Evolutionary conservation across 2,888 invertebrate species (phyloP).

Genomic region (Slavum lentiscoides): DNA sequence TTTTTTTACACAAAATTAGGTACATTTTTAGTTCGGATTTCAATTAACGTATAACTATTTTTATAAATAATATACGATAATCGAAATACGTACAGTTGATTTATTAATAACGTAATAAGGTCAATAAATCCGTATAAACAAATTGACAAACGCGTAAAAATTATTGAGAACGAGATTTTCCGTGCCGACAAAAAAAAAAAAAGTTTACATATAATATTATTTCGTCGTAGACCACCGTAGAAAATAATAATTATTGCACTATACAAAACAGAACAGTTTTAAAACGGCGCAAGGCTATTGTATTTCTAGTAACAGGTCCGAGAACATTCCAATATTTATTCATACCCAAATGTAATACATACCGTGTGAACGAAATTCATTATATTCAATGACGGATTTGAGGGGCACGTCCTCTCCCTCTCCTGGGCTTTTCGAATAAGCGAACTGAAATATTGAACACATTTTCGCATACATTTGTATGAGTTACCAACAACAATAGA

Average conservation of each 20-base stretch:
- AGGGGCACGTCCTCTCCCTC: neutral
- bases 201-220: neutral
- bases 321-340: slow-evolving; percentile 16
- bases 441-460: too few relatives aligned
- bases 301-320: slow-evolving; percentile 13
- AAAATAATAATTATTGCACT: neutral
- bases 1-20: too few relatives aligned
- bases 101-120: too few relatives aligned
- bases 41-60: too few relatives aligned
- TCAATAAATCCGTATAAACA: neutral
- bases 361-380: neutral
- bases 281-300: slow-evolving; percentile 18
- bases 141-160: neutral
- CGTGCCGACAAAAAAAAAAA: neutral
- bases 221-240: neutral
- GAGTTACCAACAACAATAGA: too few relatives aligned
- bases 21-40: too few relatives aligned
- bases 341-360: neutral
- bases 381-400: neutral
- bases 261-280: neutral
- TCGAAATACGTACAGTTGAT: neutral
- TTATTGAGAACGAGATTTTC: neutral
- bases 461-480: too few relatives aligned
- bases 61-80: neutral
- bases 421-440: too few relatives aligned